Evolutionary conservation across 2,797 vertebrate species (phyloP).

Genomic region (Phyllotis vaccarum): DNA sequence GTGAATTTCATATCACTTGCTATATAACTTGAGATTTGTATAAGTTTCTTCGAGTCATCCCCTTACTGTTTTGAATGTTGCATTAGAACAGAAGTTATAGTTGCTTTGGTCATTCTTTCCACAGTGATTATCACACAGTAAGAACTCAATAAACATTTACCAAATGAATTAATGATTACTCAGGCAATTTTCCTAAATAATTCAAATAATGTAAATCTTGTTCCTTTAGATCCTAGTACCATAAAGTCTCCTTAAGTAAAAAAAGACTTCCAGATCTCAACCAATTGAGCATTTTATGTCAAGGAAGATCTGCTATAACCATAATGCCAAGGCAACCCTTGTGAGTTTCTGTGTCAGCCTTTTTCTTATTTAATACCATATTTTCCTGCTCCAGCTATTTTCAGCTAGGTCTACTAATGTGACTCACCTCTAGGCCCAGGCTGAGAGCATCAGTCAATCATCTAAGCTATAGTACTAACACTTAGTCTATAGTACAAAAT

Average conservation of each 20-base stretch:
- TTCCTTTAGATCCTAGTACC: conserved; percentile 15
- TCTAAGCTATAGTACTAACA: neutral
- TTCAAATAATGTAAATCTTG: conserved; percentile 47
- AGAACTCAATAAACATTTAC: conserved; percentile 55
- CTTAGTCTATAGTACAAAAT: conserved; percentile 40
- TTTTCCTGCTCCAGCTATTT: conserved; percentile 28
- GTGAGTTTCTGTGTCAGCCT: neutral
- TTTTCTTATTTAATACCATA: conserved; percentile 34
- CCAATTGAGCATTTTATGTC: conserved; percentile 48
- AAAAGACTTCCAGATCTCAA: conserved; percentile 18
- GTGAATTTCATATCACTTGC: conserved; percentile 42
- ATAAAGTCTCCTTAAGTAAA: conserved; percentile 59
- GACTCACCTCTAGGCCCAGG: neutral
- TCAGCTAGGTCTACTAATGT: conserved; percentile 18
- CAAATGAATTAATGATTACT: conserved; percentile 48
- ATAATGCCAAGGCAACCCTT: conserved; percentile 38
- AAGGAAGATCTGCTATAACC: conserved; percentile 29
- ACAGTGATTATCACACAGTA: conserved; percentile 7
- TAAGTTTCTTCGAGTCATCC: neutral
- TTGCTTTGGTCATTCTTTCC: conserved; percentile 30
- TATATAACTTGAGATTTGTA: conserved; percentile 54
- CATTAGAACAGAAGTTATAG: neutral
- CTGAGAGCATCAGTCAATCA: conserved; percentile 2
- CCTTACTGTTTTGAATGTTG: conserved; percentile 33
- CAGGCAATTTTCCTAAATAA: conserved; percentile 42